These are phyloP conservation scores for Colossoma macropomum DNA, from an alignment of 2,113 vertebrate genomes.

Conservation along the genomic window DNA sequence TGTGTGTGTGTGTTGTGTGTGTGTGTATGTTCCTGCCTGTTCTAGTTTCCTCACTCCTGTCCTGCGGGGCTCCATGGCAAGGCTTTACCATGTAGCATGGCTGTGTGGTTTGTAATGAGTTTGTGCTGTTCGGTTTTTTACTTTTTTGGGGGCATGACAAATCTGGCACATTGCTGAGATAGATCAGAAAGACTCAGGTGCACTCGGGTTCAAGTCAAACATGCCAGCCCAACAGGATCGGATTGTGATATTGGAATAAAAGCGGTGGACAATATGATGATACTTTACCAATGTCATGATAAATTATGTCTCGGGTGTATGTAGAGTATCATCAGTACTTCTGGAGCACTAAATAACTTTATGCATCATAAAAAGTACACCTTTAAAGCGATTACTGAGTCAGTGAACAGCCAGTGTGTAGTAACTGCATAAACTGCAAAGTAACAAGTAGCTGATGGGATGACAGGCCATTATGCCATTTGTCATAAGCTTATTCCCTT, in stretches of 20 bases:
- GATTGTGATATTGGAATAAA: neutral
- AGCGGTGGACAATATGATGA: no score
- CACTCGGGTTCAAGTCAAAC: neutral
- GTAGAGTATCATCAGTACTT: no score
- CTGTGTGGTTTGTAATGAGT: slow-evolving; percentile 9
- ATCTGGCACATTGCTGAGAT: neutral
- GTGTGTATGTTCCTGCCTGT: neutral
- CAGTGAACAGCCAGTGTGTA: neutral
- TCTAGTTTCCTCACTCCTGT: neutral
- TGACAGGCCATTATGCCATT: neutral
- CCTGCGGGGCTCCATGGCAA: neutral
- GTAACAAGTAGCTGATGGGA: neutral
- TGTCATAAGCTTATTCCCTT: neutral
- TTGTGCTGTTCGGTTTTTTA: slow-evolving; percentile 1
- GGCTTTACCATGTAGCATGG: slow-evolving; percentile 39
- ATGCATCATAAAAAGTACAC: neutral
- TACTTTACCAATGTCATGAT: no score
- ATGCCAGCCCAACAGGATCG: neutral
- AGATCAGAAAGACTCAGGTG: neutral
- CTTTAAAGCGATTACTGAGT: neutral
- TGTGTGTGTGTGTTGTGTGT: slow-evolving; percentile 23
- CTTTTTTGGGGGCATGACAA: neutral
- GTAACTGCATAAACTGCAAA: neutral
- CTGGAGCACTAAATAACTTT: no score
- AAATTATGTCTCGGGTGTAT: no score